Evolutionary conservation across 2,797 vertebrate species (phyloP).

Genomic region (Sciaenops ocellatus): DNA sequence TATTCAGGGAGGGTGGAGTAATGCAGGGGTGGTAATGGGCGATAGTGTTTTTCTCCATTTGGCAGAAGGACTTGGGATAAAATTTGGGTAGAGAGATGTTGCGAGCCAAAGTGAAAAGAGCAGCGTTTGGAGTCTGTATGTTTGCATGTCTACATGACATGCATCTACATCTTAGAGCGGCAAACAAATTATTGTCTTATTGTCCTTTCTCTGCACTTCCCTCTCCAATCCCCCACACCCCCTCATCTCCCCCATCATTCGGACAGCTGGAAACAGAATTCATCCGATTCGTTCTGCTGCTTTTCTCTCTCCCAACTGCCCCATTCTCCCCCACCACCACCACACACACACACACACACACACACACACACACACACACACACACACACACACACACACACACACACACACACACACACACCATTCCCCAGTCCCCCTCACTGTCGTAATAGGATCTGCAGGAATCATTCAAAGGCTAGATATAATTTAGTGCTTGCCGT

Average conservation of each 20-base stretch:
- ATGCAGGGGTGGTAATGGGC: conserved; percentile 64
- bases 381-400: no score
- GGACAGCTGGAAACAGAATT: conserved; percentile 89
- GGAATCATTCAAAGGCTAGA: conserved; percentile 93
- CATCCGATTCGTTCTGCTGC: conserved; percentile 90
- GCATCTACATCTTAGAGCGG: conserved; percentile 68
- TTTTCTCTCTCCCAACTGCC: conserved; percentile 82
- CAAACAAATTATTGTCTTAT: conserved; percentile 82
- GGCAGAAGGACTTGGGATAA: conserved; percentile 49
- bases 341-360: no score
- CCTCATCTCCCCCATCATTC: conserved; percentile 74
- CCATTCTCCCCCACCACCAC: conserved; percentile 53
- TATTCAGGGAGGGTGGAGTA: conserved; percentile 76
- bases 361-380: no score
- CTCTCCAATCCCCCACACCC: conserved; percentile 28
- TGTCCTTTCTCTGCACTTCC: conserved; percentile 70
- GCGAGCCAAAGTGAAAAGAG: conserved; percentile 46
- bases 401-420: no score
- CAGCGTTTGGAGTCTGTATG: conserved; percentile 64
- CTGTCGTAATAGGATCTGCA: conserved; percentile 91
- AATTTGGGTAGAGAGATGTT: conserved; percentile 41
- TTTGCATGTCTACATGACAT: conserved; percentile 64
- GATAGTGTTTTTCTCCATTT: conserved; percentile 66
- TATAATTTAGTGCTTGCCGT: conserved; percentile 90
- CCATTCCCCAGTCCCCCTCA: conserved; percentile 74